These are phyloP conservation scores for Caenorhabditis parvicauda DNA, from an alignment of 2,888 invertebrate species.

Conservation along the genomic window DNA sequence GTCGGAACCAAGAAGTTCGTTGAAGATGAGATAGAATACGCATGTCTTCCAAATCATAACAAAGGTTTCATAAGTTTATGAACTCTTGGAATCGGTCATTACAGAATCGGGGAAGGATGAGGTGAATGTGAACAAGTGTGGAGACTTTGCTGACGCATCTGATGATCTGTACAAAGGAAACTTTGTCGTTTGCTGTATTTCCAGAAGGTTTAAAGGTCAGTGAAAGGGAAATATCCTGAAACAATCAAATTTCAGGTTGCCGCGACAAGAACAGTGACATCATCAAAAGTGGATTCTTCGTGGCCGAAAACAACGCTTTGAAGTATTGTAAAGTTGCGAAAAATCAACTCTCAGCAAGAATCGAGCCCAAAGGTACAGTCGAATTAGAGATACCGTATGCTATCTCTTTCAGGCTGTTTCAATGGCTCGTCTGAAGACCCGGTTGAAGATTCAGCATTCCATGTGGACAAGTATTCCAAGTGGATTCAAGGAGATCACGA, in stretches of 20 bases:
- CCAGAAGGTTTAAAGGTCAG: conserved; percentile 32
- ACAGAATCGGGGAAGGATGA: not conserved
- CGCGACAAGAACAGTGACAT: conserved; percentile 46
- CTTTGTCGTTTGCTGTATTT: conserved; percentile 52
- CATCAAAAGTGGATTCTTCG: conserved; percentile 43
- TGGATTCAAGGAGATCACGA: conserved; percentile 35
- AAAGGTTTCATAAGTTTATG: too few species aligned
- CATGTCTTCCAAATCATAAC: conserved; percentile 38
- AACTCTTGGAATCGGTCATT: not conserved
- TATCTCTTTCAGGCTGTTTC: conserved; percentile 35
- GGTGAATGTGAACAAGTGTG: conserved; percentile 26
- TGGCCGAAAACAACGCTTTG: conserved; percentile 35
- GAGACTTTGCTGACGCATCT: conserved; percentile 29
- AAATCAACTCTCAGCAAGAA: conserved; percentile 39
- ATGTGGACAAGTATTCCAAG: conserved; percentile 46
- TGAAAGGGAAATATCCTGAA: not conserved
- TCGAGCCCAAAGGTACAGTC: conserved; percentile 48
- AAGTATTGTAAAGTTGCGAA: conserved; percentile 46
- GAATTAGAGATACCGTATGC: too few species aligned
- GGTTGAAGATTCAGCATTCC: conserved; percentile 38
- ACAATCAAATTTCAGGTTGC: conserved; percentile 33
- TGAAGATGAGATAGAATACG: conserved; percentile 37
- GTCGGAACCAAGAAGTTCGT: conserved; percentile 37
- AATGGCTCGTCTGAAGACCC: conserved; percentile 48
- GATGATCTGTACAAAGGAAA: conserved; percentile 45